Evolutionary conservation across 2,113 vertebrate species (phyloP).

Genomic region (Sorex araneus): DNA sequence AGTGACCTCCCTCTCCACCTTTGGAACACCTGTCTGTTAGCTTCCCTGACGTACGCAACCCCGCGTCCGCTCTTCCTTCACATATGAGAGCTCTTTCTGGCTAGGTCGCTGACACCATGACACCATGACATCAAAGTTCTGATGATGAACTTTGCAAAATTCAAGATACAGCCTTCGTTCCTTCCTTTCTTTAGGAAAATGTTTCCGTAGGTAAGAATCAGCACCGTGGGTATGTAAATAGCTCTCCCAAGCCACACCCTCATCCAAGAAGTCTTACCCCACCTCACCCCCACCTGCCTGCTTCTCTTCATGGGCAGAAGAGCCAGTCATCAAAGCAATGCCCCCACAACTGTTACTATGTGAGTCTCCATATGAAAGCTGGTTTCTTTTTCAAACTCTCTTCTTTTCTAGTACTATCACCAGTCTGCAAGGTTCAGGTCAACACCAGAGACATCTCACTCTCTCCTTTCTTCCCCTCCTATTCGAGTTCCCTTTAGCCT

Average conservation of each 20-base stretch:
- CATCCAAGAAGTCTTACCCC: background rate
- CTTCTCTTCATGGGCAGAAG: no score
- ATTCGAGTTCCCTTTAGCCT: background rate
- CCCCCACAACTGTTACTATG: no score
- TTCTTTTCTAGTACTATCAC: constrained; percentile 1
- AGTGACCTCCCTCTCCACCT: background rate
- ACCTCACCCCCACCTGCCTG: background rate
- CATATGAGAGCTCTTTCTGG: background rate
- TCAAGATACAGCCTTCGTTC: background rate
- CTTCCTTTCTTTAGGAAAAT: constrained; percentile 20
- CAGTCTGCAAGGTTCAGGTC: background rate
- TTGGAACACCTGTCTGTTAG: background rate
- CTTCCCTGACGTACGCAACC: background rate
- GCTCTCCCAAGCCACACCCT: background rate
- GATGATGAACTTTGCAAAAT: constrained; percentile 26
- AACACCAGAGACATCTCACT: constrained; percentile 21
- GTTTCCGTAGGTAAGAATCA: constrained; percentile 25
- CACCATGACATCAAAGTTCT: no score
- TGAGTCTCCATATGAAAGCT: background rate
- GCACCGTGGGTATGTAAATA: background rate
- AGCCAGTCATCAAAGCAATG: no score
- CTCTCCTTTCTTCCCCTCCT: background rate
- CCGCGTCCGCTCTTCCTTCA: background rate
- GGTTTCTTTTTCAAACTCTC: background rate
- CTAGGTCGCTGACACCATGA: background rate